A percentile compares a stretch with the other conserved stretches of the same genome.
Evolutionary conservation across 2,888 invertebrate genomes (phyloP).

Genomic region (Aplocera efformata): DNA sequence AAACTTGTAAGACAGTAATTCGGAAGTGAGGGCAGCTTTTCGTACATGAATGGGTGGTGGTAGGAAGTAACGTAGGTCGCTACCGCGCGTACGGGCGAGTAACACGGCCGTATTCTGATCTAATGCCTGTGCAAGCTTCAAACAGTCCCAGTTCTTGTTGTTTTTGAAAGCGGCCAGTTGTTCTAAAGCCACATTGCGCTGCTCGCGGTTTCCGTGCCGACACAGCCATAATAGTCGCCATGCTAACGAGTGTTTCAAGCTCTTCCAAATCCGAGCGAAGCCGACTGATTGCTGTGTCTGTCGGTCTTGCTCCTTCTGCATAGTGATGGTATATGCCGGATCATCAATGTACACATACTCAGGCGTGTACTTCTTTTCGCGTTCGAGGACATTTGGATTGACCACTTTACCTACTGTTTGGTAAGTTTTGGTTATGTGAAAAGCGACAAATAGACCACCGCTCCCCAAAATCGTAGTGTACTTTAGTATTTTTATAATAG

Average conservation of each 20-base stretch:
- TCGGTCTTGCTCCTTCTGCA: slow-evolving; percentile 49
- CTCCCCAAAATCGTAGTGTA: slow-evolving; percentile 43
- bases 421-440: slow-evolving; percentile 53
- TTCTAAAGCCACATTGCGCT: slow-evolving; percentile 83
- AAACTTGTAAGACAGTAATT: slow-evolving; percentile 65
- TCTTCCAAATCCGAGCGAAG: slow-evolving; percentile 78
- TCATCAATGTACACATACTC: slow-evolving; percentile 75
- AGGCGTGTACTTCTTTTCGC: slow-evolving; percentile 60
- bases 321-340: slow-evolving; percentile 50
- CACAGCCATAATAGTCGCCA: slow-evolving; percentile 84
- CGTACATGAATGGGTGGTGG: slow-evolving; percentile 82
- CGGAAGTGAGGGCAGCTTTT: slow-evolving; percentile 51
- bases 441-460: slow-evolving; percentile 46
- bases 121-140: slow-evolving; percentile 88
- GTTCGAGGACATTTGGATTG: slow-evolving; percentile 59
- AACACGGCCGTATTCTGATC: slow-evolving; percentile 88
- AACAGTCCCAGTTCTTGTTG: slow-evolving; percentile 84
- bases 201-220: slow-evolving; percentile 81
- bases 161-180: slow-evolving; percentile 84
- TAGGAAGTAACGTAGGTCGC: slow-evolving; percentile 87
- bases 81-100: slow-evolving; percentile 85
- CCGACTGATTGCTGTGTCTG: slow-evolving; percentile 52
- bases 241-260: slow-evolving; percentile 82
- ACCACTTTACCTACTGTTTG: slow-evolving; percentile 52
- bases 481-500: slow-evolving; percentile 50